Evolutionary conservation across 92 coral and sea anemone species (phyloP).

Genomic region (Phymanthus crucifer): DNA sequence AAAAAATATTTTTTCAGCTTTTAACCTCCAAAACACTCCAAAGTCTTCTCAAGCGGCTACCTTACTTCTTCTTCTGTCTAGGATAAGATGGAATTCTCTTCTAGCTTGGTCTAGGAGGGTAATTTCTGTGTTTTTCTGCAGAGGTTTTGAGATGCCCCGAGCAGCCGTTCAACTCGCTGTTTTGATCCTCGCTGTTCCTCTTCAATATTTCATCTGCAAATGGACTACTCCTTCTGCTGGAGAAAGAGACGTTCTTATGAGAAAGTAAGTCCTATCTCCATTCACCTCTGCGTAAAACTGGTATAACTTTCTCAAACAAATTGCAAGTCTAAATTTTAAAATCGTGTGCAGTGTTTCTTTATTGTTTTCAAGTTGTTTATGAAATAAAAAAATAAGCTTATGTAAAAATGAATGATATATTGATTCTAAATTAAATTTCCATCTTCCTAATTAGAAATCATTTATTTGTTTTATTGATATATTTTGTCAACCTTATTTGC

Average conservation of each 20-base stretch:
- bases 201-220: constrained; percentile 88
- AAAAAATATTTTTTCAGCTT: not conserved
- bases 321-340: not conserved
- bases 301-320: not conserved
- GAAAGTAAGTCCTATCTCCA: constrained; percentile 63
- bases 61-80: not conserved
- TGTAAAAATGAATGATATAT: too few relatives aligned
- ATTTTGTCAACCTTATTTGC: not conserved
- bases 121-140: not conserved
- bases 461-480: too few relatives aligned
- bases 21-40: not conserved
- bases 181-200: constrained; percentile 85
- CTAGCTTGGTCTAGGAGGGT: not conserved
- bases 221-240: constrained; percentile 80
- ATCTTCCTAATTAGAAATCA: too few relatives aligned
- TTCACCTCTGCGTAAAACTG: not conserved
- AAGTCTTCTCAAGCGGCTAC: not conserved
- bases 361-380: too few relatives aligned
- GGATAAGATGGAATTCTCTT: not conserved
- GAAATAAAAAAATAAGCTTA: too few relatives aligned
- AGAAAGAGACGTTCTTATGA: constrained; percentile 68
- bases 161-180: constrained; percentile 75
- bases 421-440: too few relatives aligned
- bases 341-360: too few relatives aligned
- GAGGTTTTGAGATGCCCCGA: constrained; percentile 71